These are phyloP conservation scores for Coboldia fuscipes DNA, from an alignment of 1,140 invertebrate genomes.

Conservation along the genomic window DNA sequence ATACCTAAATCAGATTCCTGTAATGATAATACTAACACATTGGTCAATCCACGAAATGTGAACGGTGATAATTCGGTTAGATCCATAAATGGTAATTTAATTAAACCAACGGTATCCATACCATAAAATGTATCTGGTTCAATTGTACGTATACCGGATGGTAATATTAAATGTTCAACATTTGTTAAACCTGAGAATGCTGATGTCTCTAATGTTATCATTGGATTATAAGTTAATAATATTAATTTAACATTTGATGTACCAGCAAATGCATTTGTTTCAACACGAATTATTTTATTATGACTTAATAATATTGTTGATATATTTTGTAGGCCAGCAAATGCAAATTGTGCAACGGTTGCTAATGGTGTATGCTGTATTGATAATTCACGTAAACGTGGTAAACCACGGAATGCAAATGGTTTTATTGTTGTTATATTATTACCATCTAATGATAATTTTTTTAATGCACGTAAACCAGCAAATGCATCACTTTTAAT, in stretches of 20 bases:
- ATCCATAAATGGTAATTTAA: conserved; percentile 66
- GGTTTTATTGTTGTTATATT: conserved; percentile 57
- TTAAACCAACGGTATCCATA: conserved; percentile 48
- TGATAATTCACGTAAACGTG: conserved; percentile 47
- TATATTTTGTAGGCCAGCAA: conserved; percentile 61
- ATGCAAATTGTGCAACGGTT: conserved; percentile 53
- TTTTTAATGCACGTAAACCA: conserved; percentile 41
- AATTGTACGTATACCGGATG: conserved; percentile 48
- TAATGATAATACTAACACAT: conserved; percentile 46
- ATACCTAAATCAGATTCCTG: conserved; percentile 60
- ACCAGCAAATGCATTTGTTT: conserved; percentile 60
- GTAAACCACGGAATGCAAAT: conserved; percentile 61
- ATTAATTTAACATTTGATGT: conserved; percentile 57
- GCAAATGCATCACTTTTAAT: conserved; percentile 60
- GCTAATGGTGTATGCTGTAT: conserved; percentile 60
- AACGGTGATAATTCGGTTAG: conserved; percentile 38
- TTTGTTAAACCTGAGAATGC: conserved; percentile 62
- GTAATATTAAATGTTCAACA: conserved; percentile 49
- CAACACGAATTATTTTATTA: conserved; percentile 56
- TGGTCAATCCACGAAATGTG: conserved; percentile 52
- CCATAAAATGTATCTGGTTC: conserved; percentile 59
- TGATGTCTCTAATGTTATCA: conserved; percentile 44
- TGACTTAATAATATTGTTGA: conserved; percentile 48
- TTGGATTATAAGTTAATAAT: conserved; percentile 51
- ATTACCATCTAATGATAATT: conserved; percentile 56